Conservation (phyloP, 2,888 invertebrate species). For the Monoplex corrugatus region DNA sequence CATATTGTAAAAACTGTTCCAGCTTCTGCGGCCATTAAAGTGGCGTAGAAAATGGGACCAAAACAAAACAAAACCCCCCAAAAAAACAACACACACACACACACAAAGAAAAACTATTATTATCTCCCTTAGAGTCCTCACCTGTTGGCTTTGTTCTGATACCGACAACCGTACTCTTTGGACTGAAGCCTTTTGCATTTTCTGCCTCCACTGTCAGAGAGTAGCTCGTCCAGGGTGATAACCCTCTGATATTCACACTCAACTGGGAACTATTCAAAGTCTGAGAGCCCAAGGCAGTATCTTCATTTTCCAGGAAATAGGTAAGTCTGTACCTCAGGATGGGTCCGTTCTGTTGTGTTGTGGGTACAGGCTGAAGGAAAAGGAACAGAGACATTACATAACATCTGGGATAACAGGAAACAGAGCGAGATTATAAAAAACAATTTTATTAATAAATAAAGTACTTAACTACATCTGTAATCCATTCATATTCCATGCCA, state of each 20-base stretch:
- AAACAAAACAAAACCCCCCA: too few relatives aligned
- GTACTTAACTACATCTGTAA: too few relatives aligned
- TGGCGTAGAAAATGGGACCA: too few relatives aligned
- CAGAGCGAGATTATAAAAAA: too few relatives aligned
- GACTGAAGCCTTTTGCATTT: constrained; percentile 69
- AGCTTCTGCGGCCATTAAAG: too few relatives aligned
- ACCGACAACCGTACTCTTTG: constrained; percentile 45
- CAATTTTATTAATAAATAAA: background rate
- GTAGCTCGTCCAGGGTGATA: constrained; percentile 72
- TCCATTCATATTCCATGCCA: too few relatives aligned
- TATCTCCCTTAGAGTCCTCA: constrained; percentile 45
- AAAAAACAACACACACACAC: background rate
- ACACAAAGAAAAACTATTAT: background rate
- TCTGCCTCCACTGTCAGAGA: constrained; percentile 66
- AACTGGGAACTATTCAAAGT: constrained; percentile 35
- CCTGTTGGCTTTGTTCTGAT: constrained; percentile 68
- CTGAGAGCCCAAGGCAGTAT: background rate
- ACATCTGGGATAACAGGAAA: too few relatives aligned
- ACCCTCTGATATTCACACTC: constrained; percentile 61
- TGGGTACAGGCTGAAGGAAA: constrained; percentile 53
- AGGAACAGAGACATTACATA: too few relatives aligned
- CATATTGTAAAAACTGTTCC: too few relatives aligned
- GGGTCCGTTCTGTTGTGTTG: constrained; percentile 55
- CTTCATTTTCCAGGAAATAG: constrained; percentile 18
- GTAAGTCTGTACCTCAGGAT: constrained; percentile 51